A percentile compares a stretch with the other conserved stretches of the same genome.
Evolutionary conservation across 37 sponge, comb jelly and placozoan genomes (phyloP).

Genomic region (Corticium candelabrum): DNA sequence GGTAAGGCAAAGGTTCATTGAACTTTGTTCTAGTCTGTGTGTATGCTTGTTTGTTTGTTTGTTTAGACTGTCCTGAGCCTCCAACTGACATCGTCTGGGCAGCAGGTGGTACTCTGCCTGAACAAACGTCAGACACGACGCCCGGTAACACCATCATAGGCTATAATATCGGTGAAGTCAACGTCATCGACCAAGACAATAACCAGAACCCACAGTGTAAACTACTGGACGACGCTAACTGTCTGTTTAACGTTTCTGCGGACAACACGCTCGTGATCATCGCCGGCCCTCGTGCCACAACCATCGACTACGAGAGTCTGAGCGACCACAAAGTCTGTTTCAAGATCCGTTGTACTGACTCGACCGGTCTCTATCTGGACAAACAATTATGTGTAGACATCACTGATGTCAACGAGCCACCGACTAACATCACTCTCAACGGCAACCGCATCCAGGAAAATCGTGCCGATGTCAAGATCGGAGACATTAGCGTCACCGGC

Average conservation of each 20-base stretch:
- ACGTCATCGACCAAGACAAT: neutral
- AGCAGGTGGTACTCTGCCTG: neutral
- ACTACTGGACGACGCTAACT: neutral
- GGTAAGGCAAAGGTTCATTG: no score
- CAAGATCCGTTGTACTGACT: neutral
- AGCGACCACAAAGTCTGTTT: neutral
- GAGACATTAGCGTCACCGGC: neutral
- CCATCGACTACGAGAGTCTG: constrained; percentile 1
- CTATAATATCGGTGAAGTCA: neutral
- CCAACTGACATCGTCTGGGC: constrained; percentile 6
- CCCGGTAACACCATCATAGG: neutral
- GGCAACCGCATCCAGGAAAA: neutral
- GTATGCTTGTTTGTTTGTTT: no score
- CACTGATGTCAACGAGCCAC: constrained; percentile 7
- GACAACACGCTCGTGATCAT: neutral
- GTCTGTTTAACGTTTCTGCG: neutral
- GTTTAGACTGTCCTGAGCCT: neutral
- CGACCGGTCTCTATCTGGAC: neutral
- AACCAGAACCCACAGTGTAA: constrained; percentile 5
- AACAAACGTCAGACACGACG: no score
- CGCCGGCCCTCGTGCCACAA: neutral
- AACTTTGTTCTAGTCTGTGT: no score
- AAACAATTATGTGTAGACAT: neutral
- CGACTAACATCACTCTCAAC: neutral
- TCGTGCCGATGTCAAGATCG: neutral